These are phyloP conservation scores for Gallinago solitaria DNA, from an alignment of 2,797 vertebrate genomes.

Conservation along the genomic window DNA sequence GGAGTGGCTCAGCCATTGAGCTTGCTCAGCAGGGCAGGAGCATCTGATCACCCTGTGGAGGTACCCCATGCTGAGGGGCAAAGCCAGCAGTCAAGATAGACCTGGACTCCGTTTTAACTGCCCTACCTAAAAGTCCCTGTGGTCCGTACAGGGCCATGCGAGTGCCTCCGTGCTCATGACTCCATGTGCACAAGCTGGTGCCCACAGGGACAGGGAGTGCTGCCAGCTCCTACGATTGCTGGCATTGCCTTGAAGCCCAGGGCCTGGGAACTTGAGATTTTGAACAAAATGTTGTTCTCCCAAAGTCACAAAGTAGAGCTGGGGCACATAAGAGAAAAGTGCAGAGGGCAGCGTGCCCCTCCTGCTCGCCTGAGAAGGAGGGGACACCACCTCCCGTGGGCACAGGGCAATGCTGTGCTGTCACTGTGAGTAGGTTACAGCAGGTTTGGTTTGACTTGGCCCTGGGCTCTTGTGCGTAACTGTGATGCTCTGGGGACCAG, in stretches of 20 bases:
- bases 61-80: neutral
- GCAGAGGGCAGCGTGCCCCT: neutral
- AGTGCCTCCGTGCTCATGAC: fast-evolving
- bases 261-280: neutral
- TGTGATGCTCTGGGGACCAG: fast-evolving
- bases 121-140: neutral
- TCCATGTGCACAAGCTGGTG: fast-evolving
- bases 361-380: neutral
- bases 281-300: neutral
- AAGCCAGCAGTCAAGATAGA: neutral
- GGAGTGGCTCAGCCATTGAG: neutral
- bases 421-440: fast-evolving
- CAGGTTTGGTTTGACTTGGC: neutral
- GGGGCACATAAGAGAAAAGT: neutral
- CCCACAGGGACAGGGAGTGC: neutral
- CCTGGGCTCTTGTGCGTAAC: neutral
- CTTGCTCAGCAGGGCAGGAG: neutral
- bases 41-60: neutral
- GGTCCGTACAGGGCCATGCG: fast-evolving
- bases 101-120: neutral
- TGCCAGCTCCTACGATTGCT: neutral
- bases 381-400: neutral
- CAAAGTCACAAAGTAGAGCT: neutral
- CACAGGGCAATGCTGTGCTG: neutral
- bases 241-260: neutral